Base-by-base conservation (phyloP, 2,797 vertebrate genomes). In the Halcyon smyrnensis region DNA sequence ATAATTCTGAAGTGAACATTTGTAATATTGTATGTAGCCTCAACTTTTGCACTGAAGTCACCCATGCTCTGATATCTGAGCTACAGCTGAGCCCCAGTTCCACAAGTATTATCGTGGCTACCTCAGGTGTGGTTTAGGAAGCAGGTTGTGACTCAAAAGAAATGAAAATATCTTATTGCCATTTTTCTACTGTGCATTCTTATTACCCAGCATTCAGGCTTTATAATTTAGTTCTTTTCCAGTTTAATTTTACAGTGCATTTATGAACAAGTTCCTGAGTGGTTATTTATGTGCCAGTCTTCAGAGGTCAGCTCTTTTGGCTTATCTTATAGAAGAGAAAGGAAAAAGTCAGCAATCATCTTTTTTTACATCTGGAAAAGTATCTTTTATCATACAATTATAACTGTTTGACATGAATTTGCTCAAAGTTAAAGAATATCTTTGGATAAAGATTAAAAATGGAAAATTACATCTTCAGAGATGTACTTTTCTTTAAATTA, bases 401-500 rank as follows among this genome's bases (percentile, higher is more conserved):
- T 92, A 97, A 97, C 95, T 87, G 92, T 87, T 96, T 95, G 71
- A 96, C 93, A 96, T 95, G 95, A 97, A 93, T 97, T 94, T 96
- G 76, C 89, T 94, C 89, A 78, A 96, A 97, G 91, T 95, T 95
- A 97, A 97, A 96, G 95, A 94, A 96, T 91, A 97, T 96, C 84
- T 95, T 96, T 95, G 93, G 91, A 94, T 78, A 18, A 46, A 97
- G 95, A 97, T 96, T 96, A 96, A 97, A 96, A 95, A 96, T 89
- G 89, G 96, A 96, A 97, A 97, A 97, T 97, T 97, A 97, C 90
- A 97, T 96, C 96, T 96, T 96, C 92, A 95, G 89, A 96, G 96
- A 96, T 96, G 89, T 97, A 97, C 95, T 97, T 97, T 97, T 95
- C 95, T 97, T 97, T 93, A 97, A 97, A 97, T 97, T 97, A 96